Conservation (phyloP, 2,888 invertebrate genomes). For the Zygogramma bicolorata region DNA sequence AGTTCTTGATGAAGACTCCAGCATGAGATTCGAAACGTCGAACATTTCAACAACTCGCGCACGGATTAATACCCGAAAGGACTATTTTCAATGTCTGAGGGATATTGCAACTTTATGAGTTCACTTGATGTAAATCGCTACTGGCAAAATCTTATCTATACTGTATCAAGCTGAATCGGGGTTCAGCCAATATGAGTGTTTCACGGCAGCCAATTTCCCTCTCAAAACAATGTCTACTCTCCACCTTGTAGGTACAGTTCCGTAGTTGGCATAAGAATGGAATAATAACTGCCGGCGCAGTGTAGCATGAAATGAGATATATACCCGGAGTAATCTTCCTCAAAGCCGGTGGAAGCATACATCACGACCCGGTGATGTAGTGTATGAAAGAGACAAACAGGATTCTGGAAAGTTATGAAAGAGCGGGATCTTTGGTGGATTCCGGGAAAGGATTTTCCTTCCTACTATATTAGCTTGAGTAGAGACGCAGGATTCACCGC, state of each 20-base stretch:
- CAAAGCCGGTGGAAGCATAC: constrained; percentile 10
- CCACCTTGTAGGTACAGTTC: not conserved
- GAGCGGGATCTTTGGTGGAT: not conserved
- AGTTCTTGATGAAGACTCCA: too few species aligned
- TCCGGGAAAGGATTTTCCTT: not conserved
- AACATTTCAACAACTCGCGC: too few species aligned
- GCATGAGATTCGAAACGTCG: too few species aligned
- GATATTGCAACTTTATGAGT: too few species aligned
- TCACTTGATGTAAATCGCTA: too few species aligned
- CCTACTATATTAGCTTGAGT: not conserved
- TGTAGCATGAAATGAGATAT: constrained; percentile 27
- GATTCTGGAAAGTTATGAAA: not conserved
- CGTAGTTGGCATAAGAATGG: not conserved
- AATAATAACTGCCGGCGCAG: constrained; percentile 13
- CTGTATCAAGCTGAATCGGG: too few species aligned
- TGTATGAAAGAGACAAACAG: constrained; percentile 13
- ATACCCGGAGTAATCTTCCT: constrained; percentile 12
- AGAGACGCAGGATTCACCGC: not conserved
- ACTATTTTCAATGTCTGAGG: too few species aligned
- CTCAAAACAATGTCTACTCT: not conserved
- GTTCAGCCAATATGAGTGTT: too few species aligned
- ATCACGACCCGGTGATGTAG: constrained; percentile 8
- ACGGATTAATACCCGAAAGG: too few species aligned
- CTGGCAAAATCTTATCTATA: too few species aligned
- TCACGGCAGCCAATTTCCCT: too few species aligned